Base-by-base conservation (phyloP, 1,140 invertebrate genomes). In the Leptinotarsa texana region DNA sequence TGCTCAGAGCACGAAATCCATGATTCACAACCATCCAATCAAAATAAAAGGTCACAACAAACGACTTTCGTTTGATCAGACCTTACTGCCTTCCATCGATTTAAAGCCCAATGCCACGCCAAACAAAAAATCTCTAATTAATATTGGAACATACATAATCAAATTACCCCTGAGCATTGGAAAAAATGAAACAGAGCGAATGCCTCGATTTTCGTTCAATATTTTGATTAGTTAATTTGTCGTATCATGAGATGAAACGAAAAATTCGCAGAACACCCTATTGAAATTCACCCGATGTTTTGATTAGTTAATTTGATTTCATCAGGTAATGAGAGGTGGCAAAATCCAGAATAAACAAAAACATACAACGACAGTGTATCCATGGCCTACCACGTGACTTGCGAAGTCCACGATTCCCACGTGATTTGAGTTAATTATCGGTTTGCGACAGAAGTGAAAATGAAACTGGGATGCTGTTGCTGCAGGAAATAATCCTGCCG, bases 271-370 rank as follows among this genome's bases (percentile, higher is more conserved):
- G 33, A 18, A 15, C 51, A 57, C 51, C 17, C 17, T 17, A 18
- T 57, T 18, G 51, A 57, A 1, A 57, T 18, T 18, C n/a, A 18
- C 51, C 15, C 6, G n/a, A 57, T 57, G n/a, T 57, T 57, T 57
- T 57, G 13, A 57, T 57, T 57, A 57, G n/a, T 57, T 57, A 57
- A 57, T 57, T 57, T 57, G 51, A 57, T 57, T 57, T 15, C n/a
- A 18, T 57, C 51, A 42, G 33, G 51, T 57, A 18, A 57, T 57
- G 51, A 57, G n/a, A 57, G n/a, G 51, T 18, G 51, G n/a, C 15
- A 15, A 57, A 57, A 57, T 57, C 51, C 15, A 15, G n/a, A 57
- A 57, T 17, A 57, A 57, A 57, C 51, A 57, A 57, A 57, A 57
- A 57, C 51, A 57, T 15, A 57, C 51, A 13, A 57, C 51, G 51